phyloP scores from a whole-genome alignment of 2,797 vertebrate genomes.

The Trichosurus vulpecula region DNA sequence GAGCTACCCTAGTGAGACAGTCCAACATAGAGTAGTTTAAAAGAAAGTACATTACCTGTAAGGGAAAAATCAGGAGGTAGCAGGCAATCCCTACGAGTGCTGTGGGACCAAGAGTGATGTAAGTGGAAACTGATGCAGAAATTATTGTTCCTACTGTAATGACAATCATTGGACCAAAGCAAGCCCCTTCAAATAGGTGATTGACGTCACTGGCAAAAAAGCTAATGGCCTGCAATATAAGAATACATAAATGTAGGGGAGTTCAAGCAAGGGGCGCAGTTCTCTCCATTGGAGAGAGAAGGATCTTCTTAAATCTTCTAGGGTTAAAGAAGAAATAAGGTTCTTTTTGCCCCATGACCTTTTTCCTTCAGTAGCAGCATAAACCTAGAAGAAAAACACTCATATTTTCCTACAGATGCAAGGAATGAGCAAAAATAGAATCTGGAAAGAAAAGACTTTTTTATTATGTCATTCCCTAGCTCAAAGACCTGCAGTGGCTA shows the following conservation, averaged over 20 bases:
- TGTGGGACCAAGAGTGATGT: constrained; percentile 19
- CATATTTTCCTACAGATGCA: not conserved
- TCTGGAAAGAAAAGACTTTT: not conserved
- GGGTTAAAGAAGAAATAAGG: not conserved
- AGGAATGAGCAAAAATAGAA: not conserved
- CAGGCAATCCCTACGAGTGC: rapidly evolving
- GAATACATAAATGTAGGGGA: not conserved
- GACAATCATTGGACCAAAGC: constrained; percentile 9
- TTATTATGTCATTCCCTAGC: not conserved
- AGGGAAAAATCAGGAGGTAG: constrained; percentile 15
- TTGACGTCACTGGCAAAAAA: constrained; percentile 34
- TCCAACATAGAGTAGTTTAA: not conserved
- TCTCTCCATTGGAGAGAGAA: not conserved
- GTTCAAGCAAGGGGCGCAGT: not conserved
- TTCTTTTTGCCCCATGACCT: not conserved
- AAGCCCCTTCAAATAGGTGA: constrained; percentile 45
- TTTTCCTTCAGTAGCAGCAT: not conserved
- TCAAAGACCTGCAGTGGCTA: not conserved
- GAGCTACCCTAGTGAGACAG: not conserved
- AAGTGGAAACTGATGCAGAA: not conserved
- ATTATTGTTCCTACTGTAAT: rapidly evolving
- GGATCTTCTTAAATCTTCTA: not conserved
- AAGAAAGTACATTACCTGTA: constrained; percentile 43
- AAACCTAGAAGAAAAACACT: not conserved
- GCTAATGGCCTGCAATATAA: constrained; percentile 54